A percentile compares a stretch with the other conserved stretches of the same genome.
Evolutionary conservation across 1,140 invertebrate species (phyloP).

Genomic region (Magallana angulata): DNA sequence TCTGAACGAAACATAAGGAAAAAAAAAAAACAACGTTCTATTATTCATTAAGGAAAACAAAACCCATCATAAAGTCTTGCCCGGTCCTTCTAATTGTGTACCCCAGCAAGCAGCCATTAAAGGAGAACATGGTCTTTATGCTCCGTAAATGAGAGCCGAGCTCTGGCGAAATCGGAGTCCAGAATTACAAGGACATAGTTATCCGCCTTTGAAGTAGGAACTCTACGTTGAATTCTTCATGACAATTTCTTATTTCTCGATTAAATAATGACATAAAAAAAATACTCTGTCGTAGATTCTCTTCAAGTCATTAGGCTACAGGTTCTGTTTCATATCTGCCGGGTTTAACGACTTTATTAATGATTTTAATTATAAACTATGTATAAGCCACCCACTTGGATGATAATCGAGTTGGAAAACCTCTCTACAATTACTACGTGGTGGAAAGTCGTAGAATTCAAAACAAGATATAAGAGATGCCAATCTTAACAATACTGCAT

Average conservation of each 20-base stretch:
- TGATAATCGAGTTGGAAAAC: not conserved
- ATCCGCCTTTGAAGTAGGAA: conserved; percentile 23
- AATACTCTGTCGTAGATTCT: not conserved
- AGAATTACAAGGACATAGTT: not conserved
- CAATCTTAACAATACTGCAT: too few relatives aligned
- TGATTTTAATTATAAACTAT: conserved; percentile 12
- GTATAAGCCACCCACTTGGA: not conserved
- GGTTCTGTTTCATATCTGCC: not conserved
- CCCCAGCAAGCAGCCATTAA: not conserved
- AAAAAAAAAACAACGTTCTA: not conserved
- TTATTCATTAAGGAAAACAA: conserved; percentile 35
- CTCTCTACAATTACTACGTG: not conserved
- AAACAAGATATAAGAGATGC: too few relatives aligned
- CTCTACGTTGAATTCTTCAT: not conserved
- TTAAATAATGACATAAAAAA: conserved; percentile 11
- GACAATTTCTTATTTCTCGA: conserved; percentile 16
- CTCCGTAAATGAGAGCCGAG: not conserved
- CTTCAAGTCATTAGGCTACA: not conserved
- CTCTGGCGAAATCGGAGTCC: not conserved
- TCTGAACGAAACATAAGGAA: not conserved
- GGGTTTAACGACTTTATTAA: conserved; percentile 11
- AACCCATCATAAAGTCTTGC: not conserved
- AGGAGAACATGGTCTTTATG: conserved; percentile 9
- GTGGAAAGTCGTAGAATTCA: too few relatives aligned
- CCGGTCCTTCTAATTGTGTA: conserved; percentile 10